Evolutionary conservation across 2,113 vertebrate species (phyloP).

Genomic region (Prunella fulvescens): DNA sequence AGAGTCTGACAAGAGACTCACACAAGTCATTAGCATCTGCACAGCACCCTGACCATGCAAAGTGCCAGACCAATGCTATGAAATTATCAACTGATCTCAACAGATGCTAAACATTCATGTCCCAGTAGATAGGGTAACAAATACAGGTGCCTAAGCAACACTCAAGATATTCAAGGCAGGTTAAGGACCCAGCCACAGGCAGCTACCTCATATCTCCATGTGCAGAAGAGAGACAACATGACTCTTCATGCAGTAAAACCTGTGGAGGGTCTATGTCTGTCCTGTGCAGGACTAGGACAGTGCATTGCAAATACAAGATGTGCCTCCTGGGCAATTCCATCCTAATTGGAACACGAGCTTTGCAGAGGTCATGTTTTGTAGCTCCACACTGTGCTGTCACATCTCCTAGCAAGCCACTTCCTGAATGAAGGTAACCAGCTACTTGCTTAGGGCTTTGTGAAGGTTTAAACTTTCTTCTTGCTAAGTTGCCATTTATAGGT

Average conservation of each 20-base stretch:
- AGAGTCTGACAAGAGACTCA: neutral
- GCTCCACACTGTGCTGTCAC: neutral
- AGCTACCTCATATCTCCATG: neutral
- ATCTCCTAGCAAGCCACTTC: neutral
- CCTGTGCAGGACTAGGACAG: neutral
- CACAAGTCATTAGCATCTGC: neutral
- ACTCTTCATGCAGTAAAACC: neutral
- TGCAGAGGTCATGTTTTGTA: neutral
- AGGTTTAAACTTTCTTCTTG: neutral
- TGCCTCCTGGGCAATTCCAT: neutral
- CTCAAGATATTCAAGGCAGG: neutral
- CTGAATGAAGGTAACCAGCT: neutral
- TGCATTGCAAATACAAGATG: neutral
- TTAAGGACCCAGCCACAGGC: neutral
- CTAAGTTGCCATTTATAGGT: neutral
- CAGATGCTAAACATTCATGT: neutral
- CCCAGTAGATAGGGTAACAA: neutral
- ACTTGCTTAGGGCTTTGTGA: neutral
- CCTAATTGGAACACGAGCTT: neutral
- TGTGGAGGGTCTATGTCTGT: neutral
- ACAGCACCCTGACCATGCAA: neutral
- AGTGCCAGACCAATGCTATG: neutral
- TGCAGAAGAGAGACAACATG: neutral
- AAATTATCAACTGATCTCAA: neutral
- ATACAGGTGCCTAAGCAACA: neutral